Conservation (phyloP, 2,113 vertebrate species). For the Casuarius casuarius region DNA sequence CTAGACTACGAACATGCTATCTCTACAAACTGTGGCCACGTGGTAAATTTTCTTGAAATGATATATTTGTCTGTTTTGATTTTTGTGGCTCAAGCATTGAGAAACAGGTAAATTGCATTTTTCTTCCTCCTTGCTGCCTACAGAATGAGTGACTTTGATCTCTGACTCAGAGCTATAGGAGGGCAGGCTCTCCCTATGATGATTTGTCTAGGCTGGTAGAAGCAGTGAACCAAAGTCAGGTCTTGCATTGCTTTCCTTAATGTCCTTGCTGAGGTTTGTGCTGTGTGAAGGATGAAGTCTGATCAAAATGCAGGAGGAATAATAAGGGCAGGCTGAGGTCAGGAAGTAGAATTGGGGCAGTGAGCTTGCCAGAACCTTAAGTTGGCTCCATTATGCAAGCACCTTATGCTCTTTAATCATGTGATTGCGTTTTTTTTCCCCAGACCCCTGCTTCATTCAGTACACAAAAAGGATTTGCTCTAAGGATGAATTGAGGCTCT, state of each 20-base stretch:
- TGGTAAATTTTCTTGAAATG: neutral
- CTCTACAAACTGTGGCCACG: neutral
- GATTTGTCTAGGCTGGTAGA: neutral
- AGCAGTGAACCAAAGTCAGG: neutral
- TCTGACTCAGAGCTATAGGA: neutral
- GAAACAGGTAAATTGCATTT: neutral
- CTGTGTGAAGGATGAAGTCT: neutral
- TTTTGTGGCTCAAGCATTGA: neutral
- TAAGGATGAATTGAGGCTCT: neutral
- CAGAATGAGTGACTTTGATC: neutral
- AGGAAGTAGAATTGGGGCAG: conserved; percentile 21
- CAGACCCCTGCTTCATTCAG: neutral
- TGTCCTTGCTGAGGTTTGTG: neutral
- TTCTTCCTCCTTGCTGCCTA: neutral
- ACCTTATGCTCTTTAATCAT: neutral
- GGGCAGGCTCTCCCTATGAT: neutral
- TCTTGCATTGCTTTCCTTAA: neutral
- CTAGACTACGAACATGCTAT: neutral
- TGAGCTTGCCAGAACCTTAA: neutral
- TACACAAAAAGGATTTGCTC: neutral
- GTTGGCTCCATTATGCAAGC: conserved; percentile 23
- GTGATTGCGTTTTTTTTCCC: neutral
- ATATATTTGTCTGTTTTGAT: neutral
- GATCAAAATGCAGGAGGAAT: neutral
- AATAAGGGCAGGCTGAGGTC: neutral